phyloP scores from a whole-genome alignment of 2,888 invertebrate genomes.

The Eutolmus rufibarbis region DNA sequence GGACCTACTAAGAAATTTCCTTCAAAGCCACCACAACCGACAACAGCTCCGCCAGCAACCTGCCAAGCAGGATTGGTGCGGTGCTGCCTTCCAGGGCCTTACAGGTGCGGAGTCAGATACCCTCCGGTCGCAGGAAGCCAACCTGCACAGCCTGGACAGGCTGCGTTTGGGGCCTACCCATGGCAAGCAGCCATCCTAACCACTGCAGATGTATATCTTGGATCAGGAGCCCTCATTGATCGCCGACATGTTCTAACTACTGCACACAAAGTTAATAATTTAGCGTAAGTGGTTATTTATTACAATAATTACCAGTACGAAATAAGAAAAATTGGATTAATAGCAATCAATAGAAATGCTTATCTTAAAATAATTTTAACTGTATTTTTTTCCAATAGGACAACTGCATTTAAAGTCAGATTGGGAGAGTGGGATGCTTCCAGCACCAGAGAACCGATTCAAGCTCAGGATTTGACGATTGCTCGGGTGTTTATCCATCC shows the following conservation, averaged over 20 bases:
- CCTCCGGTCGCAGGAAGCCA: slow-evolving; percentile 59
- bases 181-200: slow-evolving; percentile 75
- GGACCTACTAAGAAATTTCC: not conserved
- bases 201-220: slow-evolving; percentile 70
- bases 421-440: slow-evolving; percentile 80
- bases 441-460: slow-evolving; percentile 70
- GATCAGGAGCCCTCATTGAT: slow-evolving; percentile 76
- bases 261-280: slow-evolving; percentile 72
- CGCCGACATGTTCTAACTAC: slow-evolving; percentile 75
- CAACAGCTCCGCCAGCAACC: slow-evolving; percentile 48
- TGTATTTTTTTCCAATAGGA: slow-evolving; percentile 48
- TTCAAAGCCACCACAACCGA: not conserved
- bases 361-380: too few relatives aligned
- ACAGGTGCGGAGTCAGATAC: slow-evolving; percentile 58
- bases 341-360: too few relatives aligned
- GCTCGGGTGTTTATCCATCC: slow-evolving; percentile 69
- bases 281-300: slow-evolving; percentile 64
- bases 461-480: slow-evolving; percentile 70
- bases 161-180: slow-evolving; percentile 74
- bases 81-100: slow-evolving; percentile 57
- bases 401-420: slow-evolving; percentile 68
- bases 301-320: too few relatives aligned
- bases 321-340: too few relatives aligned
- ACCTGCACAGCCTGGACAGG: slow-evolving; percentile 65
- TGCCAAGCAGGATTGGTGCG: slow-evolving; percentile 55